Evolutionary conservation across 2,888 invertebrate species (phyloP), one percentile per base, ranked within the genome.

Genomic region (Drosophila gaucha): DNA sequence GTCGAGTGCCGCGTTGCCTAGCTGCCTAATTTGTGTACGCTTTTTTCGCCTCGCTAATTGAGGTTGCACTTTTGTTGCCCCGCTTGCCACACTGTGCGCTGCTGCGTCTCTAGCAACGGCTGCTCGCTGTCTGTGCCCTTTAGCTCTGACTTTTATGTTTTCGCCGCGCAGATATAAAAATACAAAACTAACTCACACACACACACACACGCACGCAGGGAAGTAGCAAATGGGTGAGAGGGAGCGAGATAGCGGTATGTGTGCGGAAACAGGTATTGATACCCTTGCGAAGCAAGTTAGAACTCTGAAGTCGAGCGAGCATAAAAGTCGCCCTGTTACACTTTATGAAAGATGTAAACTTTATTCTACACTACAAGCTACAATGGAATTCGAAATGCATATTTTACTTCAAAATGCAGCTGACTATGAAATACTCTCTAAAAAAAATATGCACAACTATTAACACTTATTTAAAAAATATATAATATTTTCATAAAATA

Each of bases 101-200:
- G 31, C 65, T 31, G 56, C 67, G 60, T 49, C 67, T 58, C 56
- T 44, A 56, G 55, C 58, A 82, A 68, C 86, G 78, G 74, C 80
- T 79, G 80, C 64, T 84, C 43, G 68, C 86, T 77, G 84, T 86
- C 80, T 79, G 63, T 77, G 82, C 78, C 85, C 82, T 80, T 80
- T 86, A 70, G 72, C 69, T 67, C 72, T 80, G 87, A 75, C 80
- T 84, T 87, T 86, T 86, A 80, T 86, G 80, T 86, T 86, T 80
- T 80, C 74, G 66, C 68, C 80, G 80, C 86, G 67, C 57, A 60
- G 68, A 82, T 78, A 78, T 67, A 77, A 70, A 80, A 72, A 63
- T 77, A 77, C 74, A 67, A 67, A 76, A 72, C 46, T 52, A 63
- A 71, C 67, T 65, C 35, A 56, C 38, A 58, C 51, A 46, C 38